Evolutionary conservation across 1,140 invertebrate species (phyloP), one percentile per base, ranked within the genome.

Genomic region (Wiebesia pumilae): DNA sequence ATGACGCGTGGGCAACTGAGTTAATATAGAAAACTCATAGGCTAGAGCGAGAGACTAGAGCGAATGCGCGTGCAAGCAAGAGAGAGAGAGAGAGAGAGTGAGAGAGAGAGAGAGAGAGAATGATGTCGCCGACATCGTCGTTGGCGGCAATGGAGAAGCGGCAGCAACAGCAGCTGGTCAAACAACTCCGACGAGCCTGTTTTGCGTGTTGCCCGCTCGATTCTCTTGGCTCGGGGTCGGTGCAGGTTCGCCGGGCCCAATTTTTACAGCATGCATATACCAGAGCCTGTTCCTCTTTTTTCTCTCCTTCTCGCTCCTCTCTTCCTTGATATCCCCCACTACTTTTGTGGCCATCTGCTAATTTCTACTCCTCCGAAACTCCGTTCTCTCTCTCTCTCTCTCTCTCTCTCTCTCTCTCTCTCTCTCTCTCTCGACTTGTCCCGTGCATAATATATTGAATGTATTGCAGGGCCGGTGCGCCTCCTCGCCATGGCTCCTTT

Each of bases 111-210:
- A 75, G 21, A 38, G 69, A 71, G 16, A 71, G 67, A 71, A 73
- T 43, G 43, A 77, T 47, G 75, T 77, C 40, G n/a, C 19, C 10
- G 16, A 24, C 6, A 40, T 40, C 35, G 33, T 24, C 2, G 69
- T 7, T 27, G 38, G 21, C 21, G 69, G 35, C 33, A 30, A 9
- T 3, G 10, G 38, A 27, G 58, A 69, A 24, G 33, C 81, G n/a
- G 81, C 73, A 62, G 58, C 75, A 67, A 16, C 47, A 38, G 77
- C 83, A 85, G 83, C 83, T 85, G 77, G 83, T 85, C 77, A 85
- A 85, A 85, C 83, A 85, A 85, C 83, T 85, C 75, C 33, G n/a
- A 9, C 21, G 83, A 71, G 83, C 83, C 62, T 84, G 83, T 83
- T 83, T 83, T 73, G 77, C 40, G 43, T 43, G n/a, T 1, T 58